phyloP scores from a whole-genome alignment of 2,113 vertebrate species.

The Rhinopithecus roxellana region DNA sequence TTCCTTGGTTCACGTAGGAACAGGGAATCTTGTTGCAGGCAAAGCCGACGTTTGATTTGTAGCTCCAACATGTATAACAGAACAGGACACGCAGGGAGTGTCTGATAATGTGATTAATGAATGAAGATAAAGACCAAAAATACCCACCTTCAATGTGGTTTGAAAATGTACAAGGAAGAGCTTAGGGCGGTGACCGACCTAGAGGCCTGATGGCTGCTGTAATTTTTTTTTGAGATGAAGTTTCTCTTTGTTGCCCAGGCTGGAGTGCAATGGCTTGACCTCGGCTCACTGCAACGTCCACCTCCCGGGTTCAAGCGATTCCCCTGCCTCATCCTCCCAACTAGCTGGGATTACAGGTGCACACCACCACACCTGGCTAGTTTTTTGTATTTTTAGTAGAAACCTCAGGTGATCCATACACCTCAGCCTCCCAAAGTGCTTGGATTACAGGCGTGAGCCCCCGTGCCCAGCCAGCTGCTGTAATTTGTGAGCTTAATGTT shows the following conservation, averaged over 20 bases:
- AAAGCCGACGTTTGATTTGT: slow-evolving; percentile 24
- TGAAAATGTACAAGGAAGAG: slow-evolving; percentile 24
- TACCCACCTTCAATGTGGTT: background rate
- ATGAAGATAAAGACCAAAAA: slow-evolving; percentile 29
- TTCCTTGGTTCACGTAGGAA: background rate
- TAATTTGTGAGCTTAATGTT: background rate
- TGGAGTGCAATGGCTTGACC: no score
- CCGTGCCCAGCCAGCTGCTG: background rate
- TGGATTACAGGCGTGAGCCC: no score
- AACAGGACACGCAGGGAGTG: background rate
- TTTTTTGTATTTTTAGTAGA: no score
- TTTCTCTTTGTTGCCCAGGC: no score
- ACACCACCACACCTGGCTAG: no score
- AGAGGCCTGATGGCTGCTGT: background rate
- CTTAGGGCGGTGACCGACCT: background rate
- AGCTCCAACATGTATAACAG: background rate
- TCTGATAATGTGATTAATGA: background rate
- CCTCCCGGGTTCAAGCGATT: no score
- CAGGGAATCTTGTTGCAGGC: background rate
- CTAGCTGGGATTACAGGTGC: no score
- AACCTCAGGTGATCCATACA: no score
- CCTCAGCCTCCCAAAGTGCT: no score
- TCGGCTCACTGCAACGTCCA: no score
- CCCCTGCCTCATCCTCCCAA: no score
- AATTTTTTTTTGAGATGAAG: background rate